phyloP scores from a whole-genome alignment of 2,888 invertebrate genomes.

The Agrilus cyanescens region DNA sequence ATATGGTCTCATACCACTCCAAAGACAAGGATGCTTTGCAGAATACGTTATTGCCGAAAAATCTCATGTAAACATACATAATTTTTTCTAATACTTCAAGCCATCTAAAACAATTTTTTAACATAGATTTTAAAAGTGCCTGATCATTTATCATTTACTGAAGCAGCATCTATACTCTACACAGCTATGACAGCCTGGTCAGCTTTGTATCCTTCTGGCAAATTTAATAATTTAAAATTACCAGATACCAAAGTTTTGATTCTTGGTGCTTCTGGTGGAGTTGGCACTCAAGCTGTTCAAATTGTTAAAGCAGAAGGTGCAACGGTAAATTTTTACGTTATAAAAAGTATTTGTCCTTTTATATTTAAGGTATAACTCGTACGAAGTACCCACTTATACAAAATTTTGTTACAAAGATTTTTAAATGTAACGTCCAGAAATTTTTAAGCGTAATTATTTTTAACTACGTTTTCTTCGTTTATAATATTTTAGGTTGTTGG shows the following conservation, averaged over 20 bases:
- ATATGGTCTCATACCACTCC: constrained; percentile 78
- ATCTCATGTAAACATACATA: neutral
- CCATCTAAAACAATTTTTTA: neutral
- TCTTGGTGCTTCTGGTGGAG: constrained; percentile 83
- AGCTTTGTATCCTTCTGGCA: constrained; percentile 56
- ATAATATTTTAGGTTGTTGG: constrained; percentile 42
- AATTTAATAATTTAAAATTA: constrained; percentile 36
- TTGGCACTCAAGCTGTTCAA: constrained; percentile 80
- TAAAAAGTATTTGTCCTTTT: too few relatives aligned
- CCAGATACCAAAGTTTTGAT: constrained; percentile 56
- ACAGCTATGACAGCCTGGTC: constrained; percentile 79
- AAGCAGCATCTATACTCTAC: constrained; percentile 73
- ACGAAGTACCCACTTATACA: too few relatives aligned
- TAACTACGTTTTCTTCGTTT: neutral
- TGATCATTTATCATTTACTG: constrained; percentile 43
- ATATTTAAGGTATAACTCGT: too few relatives aligned
- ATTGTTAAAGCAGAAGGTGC: constrained; percentile 66
- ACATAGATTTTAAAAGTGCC: constrained; percentile 53
- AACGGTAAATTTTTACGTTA: constrained; percentile 37
- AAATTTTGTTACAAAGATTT: too few relatives aligned
- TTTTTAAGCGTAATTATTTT: too few relatives aligned
- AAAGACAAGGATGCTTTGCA: constrained; percentile 70
- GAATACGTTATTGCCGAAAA: constrained; percentile 43
- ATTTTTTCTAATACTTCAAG: neutral
- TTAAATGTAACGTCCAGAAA: too few relatives aligned